These are phyloP conservation scores for Bacillus rossius DNA, from an alignment of 1,140 invertebrate genomes.

Conservation along the genomic window DNA sequence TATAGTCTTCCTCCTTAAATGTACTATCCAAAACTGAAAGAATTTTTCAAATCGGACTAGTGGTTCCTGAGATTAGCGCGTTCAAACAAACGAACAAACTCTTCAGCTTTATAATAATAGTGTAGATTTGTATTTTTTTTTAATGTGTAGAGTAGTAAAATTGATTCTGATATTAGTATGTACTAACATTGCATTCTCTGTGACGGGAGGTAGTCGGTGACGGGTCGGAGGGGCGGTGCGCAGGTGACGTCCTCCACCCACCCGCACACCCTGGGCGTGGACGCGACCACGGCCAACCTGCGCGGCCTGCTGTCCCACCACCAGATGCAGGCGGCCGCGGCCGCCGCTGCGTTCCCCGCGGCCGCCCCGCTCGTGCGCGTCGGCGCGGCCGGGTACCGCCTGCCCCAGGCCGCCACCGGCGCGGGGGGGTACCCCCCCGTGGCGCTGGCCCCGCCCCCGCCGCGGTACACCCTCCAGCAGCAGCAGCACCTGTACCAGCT, in stretches of 20 bases:
- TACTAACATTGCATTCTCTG: no score
- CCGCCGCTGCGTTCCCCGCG: background rate
- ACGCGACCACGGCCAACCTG: slow-evolving; percentile 14
- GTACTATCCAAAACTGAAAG: no score
- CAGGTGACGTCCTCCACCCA: slow-evolving; percentile 47
- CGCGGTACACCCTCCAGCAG: slow-evolving; percentile 10
- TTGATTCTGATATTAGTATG: no score
- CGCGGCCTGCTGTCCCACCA: slow-evolving; percentile 19
- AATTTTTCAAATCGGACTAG: no score
- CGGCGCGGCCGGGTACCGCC: background rate
- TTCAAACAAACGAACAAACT: no score
- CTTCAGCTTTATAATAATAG: no score
- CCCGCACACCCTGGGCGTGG: slow-evolving; percentile 28
- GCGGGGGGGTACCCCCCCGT: background rate
- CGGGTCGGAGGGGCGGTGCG: no score
- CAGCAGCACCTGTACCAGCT: slow-evolving; percentile 32
- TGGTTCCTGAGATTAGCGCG: no score
- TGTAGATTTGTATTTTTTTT: no score
- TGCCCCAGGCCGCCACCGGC: background rate
- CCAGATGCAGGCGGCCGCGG: background rate
- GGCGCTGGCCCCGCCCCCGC: background rate
- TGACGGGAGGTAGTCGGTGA: no score
- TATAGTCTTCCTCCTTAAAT: no score
- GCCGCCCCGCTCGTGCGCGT: background rate
- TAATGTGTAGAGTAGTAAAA: no score